These are phyloP conservation scores for Tinamus guttatus DNA, from an alignment of 2,113 vertebrate species.

Conservation along the genomic window DNA sequence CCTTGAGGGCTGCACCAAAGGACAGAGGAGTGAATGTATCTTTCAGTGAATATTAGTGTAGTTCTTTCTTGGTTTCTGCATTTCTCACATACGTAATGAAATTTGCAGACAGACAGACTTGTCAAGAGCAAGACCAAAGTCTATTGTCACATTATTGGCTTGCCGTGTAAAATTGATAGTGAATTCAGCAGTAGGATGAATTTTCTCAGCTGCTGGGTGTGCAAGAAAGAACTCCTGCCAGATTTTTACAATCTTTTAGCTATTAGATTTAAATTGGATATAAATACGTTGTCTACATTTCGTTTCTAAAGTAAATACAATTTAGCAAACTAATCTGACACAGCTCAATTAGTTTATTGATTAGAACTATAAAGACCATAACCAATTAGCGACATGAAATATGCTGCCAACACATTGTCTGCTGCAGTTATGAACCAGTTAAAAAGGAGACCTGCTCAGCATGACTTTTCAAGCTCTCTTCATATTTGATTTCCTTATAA, in stretches of 20 bases:
- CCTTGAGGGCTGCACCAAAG: slow-evolving; percentile 14
- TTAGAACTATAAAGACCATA: background rate
- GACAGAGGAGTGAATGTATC: background rate
- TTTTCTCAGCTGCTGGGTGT: background rate
- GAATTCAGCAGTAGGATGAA: background rate
- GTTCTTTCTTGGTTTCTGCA: background rate
- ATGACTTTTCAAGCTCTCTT: slow-evolving; percentile 27
- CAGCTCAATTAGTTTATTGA: background rate
- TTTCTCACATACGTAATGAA: accelerated
- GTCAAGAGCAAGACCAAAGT: background rate
- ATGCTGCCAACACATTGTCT: background rate
- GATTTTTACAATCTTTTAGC: background rate
- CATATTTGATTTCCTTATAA: slow-evolving; percentile 2
- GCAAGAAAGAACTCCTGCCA: background rate
- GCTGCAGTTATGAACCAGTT: background rate
- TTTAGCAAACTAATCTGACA: background rate
- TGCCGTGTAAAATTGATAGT: background rate
- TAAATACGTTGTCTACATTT: background rate
- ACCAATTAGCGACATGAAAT: background rate
- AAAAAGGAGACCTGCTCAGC: slow-evolving; percentile 7
- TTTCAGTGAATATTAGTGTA: background rate
- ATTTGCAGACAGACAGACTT: background rate
- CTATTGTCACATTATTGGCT: background rate
- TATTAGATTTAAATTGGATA: background rate
- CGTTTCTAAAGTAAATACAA: background rate